Percentiles rank a stretch among this genome's conserved stretches.
Evolutionary conservation across 2,888 invertebrate species (phyloP).

Genomic region (Sphaerophoria rueppellii): DNA sequence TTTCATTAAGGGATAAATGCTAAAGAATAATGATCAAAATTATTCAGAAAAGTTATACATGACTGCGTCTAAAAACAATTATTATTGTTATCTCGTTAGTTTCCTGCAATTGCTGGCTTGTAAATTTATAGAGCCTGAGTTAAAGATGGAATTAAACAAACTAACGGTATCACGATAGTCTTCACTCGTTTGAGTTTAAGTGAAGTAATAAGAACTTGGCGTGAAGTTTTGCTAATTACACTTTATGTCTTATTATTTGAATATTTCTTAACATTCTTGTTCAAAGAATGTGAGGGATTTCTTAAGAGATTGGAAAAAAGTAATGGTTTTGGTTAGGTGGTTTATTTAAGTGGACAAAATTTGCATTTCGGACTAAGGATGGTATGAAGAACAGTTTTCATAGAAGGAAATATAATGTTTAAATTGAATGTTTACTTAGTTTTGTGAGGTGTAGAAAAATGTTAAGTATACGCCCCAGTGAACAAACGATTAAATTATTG

Average conservation of each 20-base stretch:
- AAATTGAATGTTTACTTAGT: no score
- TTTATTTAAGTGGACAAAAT: background rate
- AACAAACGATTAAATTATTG: no score
- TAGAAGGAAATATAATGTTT: no score
- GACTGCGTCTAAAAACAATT: conserved; percentile 23
- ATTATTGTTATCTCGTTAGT: background rate
- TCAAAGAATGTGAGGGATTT: background rate
- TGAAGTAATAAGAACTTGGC: conserved; percentile 3
- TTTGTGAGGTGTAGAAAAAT: no score
- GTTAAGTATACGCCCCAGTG: no score
- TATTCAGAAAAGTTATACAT: background rate
- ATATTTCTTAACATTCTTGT: background rate
- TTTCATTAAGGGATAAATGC: background rate
- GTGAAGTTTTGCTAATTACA: background rate
- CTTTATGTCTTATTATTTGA: background rate
- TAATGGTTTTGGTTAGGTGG: conserved; percentile 19
- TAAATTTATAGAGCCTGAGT: background rate
- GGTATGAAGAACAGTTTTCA: no score
- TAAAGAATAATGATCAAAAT: background rate
- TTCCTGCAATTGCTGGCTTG: background rate
- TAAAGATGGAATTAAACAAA: background rate
- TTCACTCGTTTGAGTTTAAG: conserved; percentile 1
- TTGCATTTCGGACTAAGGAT: no score
- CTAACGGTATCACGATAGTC: conserved; percentile 14
- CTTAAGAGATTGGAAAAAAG: background rate